Evolutionary conservation across 1,140 invertebrate genomes (phyloP).

Genomic region (Apis dorsata): DNA sequence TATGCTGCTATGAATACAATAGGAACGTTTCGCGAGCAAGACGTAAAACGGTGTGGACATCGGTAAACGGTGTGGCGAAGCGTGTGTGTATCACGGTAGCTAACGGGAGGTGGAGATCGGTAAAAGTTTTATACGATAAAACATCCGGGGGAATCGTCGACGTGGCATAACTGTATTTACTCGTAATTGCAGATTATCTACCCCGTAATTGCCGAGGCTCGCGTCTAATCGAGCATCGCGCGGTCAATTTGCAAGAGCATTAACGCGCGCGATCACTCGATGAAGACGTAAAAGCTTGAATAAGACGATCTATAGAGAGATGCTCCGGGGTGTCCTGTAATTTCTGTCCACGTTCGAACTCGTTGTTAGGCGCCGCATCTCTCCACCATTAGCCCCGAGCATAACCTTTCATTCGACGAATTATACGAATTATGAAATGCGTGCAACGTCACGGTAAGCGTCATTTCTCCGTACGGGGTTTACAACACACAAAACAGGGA

Average conservation of each 20-base stretch:
- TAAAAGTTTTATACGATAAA: slow-evolving; percentile 8
- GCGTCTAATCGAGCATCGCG: not conserved
- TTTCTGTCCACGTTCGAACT: not conserved
- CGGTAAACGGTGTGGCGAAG: not conserved
- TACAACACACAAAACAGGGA: slow-evolving; percentile 47
- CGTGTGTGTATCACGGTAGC: slow-evolving; percentile 1
- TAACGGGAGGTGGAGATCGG: not conserved
- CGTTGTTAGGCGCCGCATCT: not conserved
- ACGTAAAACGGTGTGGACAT: slow-evolving; percentile 18
- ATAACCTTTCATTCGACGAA: slow-evolving; percentile 21
- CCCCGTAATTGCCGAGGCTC: slow-evolving; percentile 6
- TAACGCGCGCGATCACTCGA: slow-evolving; percentile 2
- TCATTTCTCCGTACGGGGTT: slow-evolving; percentile 49
- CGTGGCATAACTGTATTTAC: not conserved
- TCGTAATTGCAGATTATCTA: slow-evolving; percentile 35
- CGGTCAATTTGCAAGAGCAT: slow-evolving; percentile 14
- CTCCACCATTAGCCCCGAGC: not conserved
- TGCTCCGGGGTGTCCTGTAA: slow-evolving; percentile 8
- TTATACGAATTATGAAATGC: slow-evolving; percentile 32
- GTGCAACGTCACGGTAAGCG: slow-evolving; percentile 45
- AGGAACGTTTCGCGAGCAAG: slow-evolving; percentile 36
- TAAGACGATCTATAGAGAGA: not conserved
- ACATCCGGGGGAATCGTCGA: not conserved
- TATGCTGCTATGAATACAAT: slow-evolving; percentile 48
- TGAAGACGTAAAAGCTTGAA: not conserved